These are phyloP conservation scores for Conomelus anceps DNA, from an alignment of 2,888 invertebrate genomes.

Conservation along the genomic window DNA sequence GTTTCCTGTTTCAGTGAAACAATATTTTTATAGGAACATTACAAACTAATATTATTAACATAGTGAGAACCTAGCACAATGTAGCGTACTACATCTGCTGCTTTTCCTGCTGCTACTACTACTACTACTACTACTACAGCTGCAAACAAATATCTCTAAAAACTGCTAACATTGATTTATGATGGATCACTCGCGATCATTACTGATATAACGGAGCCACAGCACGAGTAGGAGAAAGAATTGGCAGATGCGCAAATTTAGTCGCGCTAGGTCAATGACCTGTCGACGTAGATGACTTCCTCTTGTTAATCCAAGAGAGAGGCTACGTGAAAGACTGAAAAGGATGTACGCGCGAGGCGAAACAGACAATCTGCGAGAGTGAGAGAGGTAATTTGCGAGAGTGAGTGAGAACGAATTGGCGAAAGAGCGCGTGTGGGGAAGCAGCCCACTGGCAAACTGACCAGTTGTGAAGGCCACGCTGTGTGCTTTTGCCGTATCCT, in stretches of 20 bases:
- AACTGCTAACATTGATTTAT: not conserved
- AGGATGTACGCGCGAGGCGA: not conserved
- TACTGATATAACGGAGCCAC: not conserved
- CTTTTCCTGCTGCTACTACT: no score
- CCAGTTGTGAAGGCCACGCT: not conserved
- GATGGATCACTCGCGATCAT: not conserved
- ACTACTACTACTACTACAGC: no score
- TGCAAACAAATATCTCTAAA: not conserved
- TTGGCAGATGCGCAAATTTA: not conserved
- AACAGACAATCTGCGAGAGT: not conserved
- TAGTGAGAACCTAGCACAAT: no score
- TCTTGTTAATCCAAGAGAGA: not conserved
- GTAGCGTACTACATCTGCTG: no score
- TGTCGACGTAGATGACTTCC: not conserved
- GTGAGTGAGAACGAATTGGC: not conserved
- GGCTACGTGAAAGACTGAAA: not conserved
- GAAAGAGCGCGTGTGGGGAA: not conserved
- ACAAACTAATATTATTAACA: no score
- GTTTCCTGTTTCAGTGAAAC: no score
- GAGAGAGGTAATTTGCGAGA: not conserved
- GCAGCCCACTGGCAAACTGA: not conserved
- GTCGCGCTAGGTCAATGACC: not conserved
- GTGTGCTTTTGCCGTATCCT: no score
- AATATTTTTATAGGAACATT: no score
- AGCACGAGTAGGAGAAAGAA: not conserved